Percentiles rank a stretch among this genome's conserved stretches.
phyloP scores from a whole-genome alignment of 2,797 vertebrate species.

The Lithobates pipiens region DNA sequence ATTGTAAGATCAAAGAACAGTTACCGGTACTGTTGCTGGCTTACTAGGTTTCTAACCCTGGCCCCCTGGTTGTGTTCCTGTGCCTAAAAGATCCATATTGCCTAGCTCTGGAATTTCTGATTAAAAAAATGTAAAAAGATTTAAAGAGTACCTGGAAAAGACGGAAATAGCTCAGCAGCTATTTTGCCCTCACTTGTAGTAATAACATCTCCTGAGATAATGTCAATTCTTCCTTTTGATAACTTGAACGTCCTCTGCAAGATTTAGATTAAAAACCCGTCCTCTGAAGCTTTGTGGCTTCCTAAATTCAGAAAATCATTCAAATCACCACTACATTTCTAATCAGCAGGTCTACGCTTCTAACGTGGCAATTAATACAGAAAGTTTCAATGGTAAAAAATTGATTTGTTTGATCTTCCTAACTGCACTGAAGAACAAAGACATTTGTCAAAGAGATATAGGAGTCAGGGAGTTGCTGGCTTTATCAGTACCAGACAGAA shows the following conservation, averaged over 20 bases:
- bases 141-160: too few relatives aligned
- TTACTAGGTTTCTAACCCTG: too few relatives aligned
- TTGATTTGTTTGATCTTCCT: constrained; percentile 58
- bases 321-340: not conserved
- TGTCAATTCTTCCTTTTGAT: not conserved
- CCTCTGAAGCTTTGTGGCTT: not conserved
- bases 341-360: constrained; percentile 24
- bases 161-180: too few relatives aligned
- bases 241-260: not conserved
- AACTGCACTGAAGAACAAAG: constrained; percentile 45
- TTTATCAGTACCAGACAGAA: constrained; percentile 55
- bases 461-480: constrained; percentile 36
- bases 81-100: too few relatives aligned
- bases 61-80: too few relatives aligned
- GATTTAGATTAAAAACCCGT: not conserved
- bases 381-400: constrained; percentile 45
- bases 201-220: too few relatives aligned
- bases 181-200: too few relatives aligned
- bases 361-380: constrained; percentile 46
- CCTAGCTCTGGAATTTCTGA: too few relatives aligned
- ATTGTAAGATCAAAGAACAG: too few relatives aligned
- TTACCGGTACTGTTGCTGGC: too few relatives aligned
- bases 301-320: constrained; percentile 6
- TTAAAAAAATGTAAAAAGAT: too few relatives aligned
- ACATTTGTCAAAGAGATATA: constrained; percentile 57